Conservation (phyloP, 2,888 invertebrate genomes). For the Drepanosiphum platanoidis region DNA sequence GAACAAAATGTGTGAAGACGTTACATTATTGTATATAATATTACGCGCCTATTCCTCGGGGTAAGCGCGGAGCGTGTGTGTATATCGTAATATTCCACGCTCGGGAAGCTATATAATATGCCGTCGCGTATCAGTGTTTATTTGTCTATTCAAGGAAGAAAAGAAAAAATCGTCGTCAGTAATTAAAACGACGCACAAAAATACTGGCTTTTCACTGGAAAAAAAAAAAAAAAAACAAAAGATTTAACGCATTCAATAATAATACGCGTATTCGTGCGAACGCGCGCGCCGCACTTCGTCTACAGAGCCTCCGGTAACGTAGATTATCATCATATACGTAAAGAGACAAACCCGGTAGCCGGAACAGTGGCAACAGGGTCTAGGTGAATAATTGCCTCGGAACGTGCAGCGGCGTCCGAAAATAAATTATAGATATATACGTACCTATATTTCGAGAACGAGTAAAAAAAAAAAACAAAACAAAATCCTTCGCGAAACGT, state of each 20-base stretch:
- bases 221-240: slow-evolving; percentile 54
- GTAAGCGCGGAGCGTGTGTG: neutral
- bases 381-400: slow-evolving; percentile 52
- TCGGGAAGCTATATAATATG: too few relatives aligned
- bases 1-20: slow-evolving; percentile 19
- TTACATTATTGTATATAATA: neutral
- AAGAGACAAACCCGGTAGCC: slow-evolving; percentile 56
- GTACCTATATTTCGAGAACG: neutral
- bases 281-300: neutral
- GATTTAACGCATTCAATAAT: slow-evolving; percentile 19
- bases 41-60: neutral
- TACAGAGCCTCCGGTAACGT: slow-evolving; percentile 35
- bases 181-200: slow-evolving; percentile 36
- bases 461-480: slow-evolving; percentile 1
- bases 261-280: too few relatives aligned
- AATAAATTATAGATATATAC: slow-evolving; percentile 2
- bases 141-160: slow-evolving; percentile 33
- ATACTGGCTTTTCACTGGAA: slow-evolving; percentile 44
- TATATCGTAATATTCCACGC: too few relatives aligned
- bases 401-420: neutral
- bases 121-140: neutral
- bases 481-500: neutral
- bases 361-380: slow-evolving; percentile 17
- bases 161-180: slow-evolving; percentile 25
- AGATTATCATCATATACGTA: neutral